These are phyloP conservation scores for Phyllostomus discolor DNA, from an alignment of 2,113 vertebrate species.

Conservation along the genomic window DNA sequence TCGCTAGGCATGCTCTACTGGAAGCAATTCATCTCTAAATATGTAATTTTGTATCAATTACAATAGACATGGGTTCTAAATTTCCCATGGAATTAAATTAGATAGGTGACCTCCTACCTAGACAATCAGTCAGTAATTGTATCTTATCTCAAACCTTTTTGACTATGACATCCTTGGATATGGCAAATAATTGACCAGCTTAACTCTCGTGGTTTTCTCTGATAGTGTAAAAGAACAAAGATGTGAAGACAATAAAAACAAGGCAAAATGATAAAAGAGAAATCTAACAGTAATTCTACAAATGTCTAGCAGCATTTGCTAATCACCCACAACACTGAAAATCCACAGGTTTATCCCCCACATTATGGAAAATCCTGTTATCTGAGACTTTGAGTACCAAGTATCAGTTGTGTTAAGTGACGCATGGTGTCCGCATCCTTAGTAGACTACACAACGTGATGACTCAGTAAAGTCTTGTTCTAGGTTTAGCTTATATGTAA, in stretches of 20 bases:
- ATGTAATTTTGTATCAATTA: background rate
- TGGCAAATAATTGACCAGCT: background rate
- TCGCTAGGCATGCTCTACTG: background rate
- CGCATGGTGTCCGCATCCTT: background rate
- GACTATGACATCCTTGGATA: background rate
- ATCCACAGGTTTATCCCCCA: background rate
- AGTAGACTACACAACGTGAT: background rate
- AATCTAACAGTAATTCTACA: background rate
- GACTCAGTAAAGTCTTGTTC: background rate
- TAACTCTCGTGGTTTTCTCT: background rate
- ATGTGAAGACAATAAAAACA: background rate
- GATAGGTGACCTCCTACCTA: background rate
- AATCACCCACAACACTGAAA: background rate
- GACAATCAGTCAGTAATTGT: background rate
- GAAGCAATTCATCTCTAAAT: background rate
- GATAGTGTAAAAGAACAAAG: background rate
- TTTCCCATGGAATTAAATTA: background rate
- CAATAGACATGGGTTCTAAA: background rate
- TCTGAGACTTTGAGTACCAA: background rate
- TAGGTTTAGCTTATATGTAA: background rate
- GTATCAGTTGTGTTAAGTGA: background rate
- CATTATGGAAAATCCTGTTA: background rate
- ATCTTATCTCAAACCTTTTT: background rate
- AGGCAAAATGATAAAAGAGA: background rate
- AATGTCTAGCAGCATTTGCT: background rate